Percentiles rank a stretch among this genome's conserved stretches.
Evolutionary conservation across 2,888 invertebrate species (phyloP).

Genomic region (Xestia ashworthii): DNA sequence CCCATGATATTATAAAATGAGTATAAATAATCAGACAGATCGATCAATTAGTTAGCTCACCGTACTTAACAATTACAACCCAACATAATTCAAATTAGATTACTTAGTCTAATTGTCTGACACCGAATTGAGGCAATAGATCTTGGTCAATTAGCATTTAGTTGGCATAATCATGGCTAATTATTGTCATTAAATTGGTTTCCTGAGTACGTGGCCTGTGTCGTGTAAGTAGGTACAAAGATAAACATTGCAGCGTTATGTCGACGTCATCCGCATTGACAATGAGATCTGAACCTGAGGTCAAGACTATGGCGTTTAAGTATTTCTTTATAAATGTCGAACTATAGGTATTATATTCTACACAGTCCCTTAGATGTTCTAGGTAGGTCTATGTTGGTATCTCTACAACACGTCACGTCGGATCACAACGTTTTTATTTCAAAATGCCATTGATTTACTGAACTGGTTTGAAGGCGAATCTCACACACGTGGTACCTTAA

Average conservation of each 20-base stretch:
- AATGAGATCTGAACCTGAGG: conserved; percentile 32
- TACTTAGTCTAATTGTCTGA: conserved; percentile 28
- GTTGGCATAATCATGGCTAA: conserved; percentile 40
- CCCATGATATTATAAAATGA: background rate
- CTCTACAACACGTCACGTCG: background rate
- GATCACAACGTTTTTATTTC: background rate
- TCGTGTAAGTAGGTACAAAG: conserved; percentile 11
- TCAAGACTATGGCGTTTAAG: conserved; percentile 28
- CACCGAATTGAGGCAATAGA: conserved; percentile 24
- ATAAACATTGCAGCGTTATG: conserved; percentile 7
- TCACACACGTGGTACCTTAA: background rate
- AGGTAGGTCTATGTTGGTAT: background rate
- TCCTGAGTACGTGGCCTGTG: conserved; percentile 6
- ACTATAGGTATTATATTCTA: background rate
- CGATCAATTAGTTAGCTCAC: conserved; percentile 8
- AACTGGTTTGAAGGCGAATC: background rate
- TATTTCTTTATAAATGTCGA: conserved; percentile 13
- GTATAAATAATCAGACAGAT: background rate
- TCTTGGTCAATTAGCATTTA: conserved; percentile 46
- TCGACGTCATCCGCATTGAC: conserved; percentile 12
- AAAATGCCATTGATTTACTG: conserved; percentile 6
- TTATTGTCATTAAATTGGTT: conserved; percentile 32
- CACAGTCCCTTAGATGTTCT: background rate
- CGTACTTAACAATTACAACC: conserved; percentile 7
- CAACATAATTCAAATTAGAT: conserved; percentile 22